A percentile compares a stretch with the other conserved stretches of the same genome.
Evolutionary conservation across 2,797 vertebrate species (phyloP).

Genomic region (Euphonia xanthogaster): DNA sequence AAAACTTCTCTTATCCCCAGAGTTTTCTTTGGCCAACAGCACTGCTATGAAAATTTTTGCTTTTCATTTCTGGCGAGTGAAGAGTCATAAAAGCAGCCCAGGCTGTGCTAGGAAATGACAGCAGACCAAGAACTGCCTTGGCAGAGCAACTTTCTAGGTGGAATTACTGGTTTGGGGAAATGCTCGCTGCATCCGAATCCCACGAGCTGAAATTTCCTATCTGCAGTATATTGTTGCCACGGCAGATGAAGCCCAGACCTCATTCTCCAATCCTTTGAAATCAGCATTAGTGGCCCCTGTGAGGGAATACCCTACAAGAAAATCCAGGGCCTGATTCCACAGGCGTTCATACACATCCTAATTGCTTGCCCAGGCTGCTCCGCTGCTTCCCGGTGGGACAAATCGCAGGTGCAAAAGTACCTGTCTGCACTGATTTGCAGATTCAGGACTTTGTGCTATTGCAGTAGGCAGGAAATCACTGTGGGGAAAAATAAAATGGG

Average conservation of each 20-base stretch:
- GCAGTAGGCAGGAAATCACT: not conserved
- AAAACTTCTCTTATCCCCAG: not conserved
- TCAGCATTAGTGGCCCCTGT: not conserved
- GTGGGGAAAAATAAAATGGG: not conserved
- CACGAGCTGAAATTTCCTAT: slow-evolving; percentile 25
- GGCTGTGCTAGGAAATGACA: slow-evolving; percentile 1
- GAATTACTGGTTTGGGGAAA: slow-evolving; percentile 37
- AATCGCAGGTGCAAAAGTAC: not conserved
- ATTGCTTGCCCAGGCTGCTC: slow-evolving; percentile 1
- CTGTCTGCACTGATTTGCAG: not conserved
- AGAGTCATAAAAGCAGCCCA: slow-evolving; percentile 28
- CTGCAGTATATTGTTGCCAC: not conserved
- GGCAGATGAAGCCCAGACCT: not conserved
- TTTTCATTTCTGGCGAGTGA: not conserved
- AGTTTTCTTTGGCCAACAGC: not conserved
- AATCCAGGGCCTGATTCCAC: not conserved
- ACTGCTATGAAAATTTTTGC: not conserved
- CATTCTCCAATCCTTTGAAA: slow-evolving; percentile 20
- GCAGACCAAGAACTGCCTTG: not conserved
- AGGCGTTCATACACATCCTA: not conserved
- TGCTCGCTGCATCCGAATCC: not conserved
- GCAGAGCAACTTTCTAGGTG: not conserved
- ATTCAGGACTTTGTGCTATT: slow-evolving; percentile 10
- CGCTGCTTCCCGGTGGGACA: not conserved
- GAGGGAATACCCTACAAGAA: slow-evolving; percentile 8